Evolutionary conservation across 2,113 vertebrate species (phyloP).

Genomic region (Oenanthe oenanthe): DNA sequence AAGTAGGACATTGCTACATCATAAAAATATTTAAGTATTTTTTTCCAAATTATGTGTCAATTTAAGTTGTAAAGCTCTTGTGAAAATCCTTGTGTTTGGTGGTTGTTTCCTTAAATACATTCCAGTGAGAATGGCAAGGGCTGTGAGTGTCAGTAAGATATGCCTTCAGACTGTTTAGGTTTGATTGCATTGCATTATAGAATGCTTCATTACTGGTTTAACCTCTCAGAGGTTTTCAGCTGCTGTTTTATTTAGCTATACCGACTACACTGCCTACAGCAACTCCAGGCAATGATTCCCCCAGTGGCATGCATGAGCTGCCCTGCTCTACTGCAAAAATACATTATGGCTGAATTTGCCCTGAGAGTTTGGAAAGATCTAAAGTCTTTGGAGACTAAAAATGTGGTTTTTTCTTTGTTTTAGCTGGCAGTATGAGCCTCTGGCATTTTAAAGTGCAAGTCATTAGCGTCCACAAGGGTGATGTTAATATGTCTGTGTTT

Average conservation of each 20-base stretch:
- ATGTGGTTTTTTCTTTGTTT: slow-evolving; percentile 83
- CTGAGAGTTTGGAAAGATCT: slow-evolving; percentile 82
- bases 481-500: slow-evolving; percentile 85
- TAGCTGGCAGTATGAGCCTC: slow-evolving; percentile 80
- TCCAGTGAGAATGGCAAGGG: slow-evolving; percentile 3
- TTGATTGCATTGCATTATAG: slow-evolving; percentile 75
- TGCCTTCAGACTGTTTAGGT: slow-evolving; percentile 68
- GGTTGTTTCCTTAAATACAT: not conserved
- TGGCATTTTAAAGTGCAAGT: slow-evolving; percentile 84
- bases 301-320: slow-evolving; percentile 71
- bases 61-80: slow-evolving; percentile 25
- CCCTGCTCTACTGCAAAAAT: slow-evolving; percentile 74
- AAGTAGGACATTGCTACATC: slow-evolving; percentile 29
- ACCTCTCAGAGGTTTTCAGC: slow-evolving; percentile 76
- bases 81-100: slow-evolving; percentile 20
- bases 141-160: slow-evolving; percentile 33
- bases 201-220: slow-evolving; percentile 76
- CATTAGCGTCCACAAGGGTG: slow-evolving; percentile 80
- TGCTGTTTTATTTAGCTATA: slow-evolving; percentile 81
- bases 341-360: slow-evolving; percentile 77
- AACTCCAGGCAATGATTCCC: slow-evolving; percentile 78
- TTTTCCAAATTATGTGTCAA: slow-evolving; percentile 33
- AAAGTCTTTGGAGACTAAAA: slow-evolving; percentile 80
- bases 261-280: slow-evolving; percentile 73
- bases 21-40: slow-evolving; percentile 35